phyloP scores from a whole-genome alignment of 2,888 invertebrate species.

The Zygaena filipendulae region DNA sequence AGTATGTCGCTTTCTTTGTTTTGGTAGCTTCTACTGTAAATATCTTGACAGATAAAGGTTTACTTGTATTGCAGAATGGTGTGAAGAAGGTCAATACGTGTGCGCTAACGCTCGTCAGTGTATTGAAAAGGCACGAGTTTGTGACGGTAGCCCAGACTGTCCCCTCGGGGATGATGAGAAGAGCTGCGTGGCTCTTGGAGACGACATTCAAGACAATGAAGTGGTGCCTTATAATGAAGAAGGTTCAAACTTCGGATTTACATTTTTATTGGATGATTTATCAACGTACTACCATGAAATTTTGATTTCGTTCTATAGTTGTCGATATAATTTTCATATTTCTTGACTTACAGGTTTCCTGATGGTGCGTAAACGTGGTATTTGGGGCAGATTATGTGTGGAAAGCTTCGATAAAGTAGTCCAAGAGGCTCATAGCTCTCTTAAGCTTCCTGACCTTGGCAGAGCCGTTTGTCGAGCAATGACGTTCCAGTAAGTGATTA shows the following conservation, averaged over 20 bases:
- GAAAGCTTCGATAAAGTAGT: conserved; percentile 73
- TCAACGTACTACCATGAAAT: neutral
- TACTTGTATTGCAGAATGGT: too few species aligned
- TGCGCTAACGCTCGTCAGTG: conserved; percentile 79
- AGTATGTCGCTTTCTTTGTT: too few species aligned
- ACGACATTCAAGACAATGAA: conserved; percentile 63
- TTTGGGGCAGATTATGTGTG: conserved; percentile 82
- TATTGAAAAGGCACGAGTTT: conserved; percentile 72
- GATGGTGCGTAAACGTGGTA: conserved; percentile 78
- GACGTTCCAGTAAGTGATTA: conserved; percentile 74
- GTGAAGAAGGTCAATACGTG: conserved; percentile 75
- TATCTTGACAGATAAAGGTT: too few species aligned
- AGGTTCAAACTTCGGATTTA: too few species aligned
- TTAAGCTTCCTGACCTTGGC: conserved; percentile 77
- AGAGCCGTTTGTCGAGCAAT: conserved; percentile 80
- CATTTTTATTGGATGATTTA: neutral
- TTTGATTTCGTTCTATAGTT: neutral
- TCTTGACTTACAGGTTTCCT: conserved; percentile 67
- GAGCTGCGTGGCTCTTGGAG: conserved; percentile 75
- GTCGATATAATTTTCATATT: neutral
- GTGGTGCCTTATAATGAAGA: conserved; percentile 71
- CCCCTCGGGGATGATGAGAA: conserved; percentile 81
- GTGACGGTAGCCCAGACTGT: conserved; percentile 78
- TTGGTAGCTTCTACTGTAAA: too few species aligned
- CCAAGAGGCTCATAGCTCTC: conserved; percentile 65